A percentile compares a stretch with the other conserved stretches of the same genome.
phyloP scores from a whole-genome alignment of 2,797 vertebrate species.

The Sebastes aleutianus region DNA sequence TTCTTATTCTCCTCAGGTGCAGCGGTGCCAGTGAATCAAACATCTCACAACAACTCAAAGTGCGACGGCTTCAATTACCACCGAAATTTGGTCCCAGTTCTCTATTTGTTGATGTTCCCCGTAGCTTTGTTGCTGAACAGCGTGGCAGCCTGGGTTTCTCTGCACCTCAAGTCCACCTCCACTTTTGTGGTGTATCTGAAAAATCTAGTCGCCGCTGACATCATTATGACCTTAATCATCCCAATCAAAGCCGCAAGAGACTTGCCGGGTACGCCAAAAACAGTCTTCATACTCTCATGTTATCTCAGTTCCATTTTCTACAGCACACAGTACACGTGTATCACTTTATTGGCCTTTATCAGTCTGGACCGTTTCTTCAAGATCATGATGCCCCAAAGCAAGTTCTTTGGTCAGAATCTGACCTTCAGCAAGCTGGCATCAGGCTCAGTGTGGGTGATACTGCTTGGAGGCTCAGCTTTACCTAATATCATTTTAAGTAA shows the following conservation, averaged over 20 bases:
- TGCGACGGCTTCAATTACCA: neutral
- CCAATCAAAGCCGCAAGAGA: constrained; percentile 80
- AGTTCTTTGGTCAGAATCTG: constrained; percentile 82
- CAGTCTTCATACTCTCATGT: constrained; percentile 75
- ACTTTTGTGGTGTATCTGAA: constrained; percentile 92
- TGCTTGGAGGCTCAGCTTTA: constrained; percentile 69
- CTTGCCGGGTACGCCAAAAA: constrained; percentile 57
- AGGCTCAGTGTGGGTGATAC: constrained; percentile 76
- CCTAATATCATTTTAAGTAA: constrained; percentile 86
- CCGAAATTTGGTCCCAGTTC: constrained; percentile 24
- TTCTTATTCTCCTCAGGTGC: constrained; percentile 34
- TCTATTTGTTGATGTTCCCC: constrained; percentile 86
- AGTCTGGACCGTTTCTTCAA: constrained; percentile 92
- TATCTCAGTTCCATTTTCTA: constrained; percentile 84
- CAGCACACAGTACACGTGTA: constrained; percentile 86
- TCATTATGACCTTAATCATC: constrained; percentile 86
- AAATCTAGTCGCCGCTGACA: constrained; percentile 88
- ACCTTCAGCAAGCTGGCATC: constrained; percentile 84
- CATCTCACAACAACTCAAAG: neutral
- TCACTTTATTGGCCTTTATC: constrained; percentile 87
- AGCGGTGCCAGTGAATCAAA: neutral
- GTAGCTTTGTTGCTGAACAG: constrained; percentile 86
- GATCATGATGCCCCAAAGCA: constrained; percentile 86
- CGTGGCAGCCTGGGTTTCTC: constrained; percentile 88
- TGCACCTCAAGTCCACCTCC: constrained; percentile 87